phyloP scores from a whole-genome alignment of 2,797 vertebrate species.

The Hippopotamyrus pictus region DNA sequence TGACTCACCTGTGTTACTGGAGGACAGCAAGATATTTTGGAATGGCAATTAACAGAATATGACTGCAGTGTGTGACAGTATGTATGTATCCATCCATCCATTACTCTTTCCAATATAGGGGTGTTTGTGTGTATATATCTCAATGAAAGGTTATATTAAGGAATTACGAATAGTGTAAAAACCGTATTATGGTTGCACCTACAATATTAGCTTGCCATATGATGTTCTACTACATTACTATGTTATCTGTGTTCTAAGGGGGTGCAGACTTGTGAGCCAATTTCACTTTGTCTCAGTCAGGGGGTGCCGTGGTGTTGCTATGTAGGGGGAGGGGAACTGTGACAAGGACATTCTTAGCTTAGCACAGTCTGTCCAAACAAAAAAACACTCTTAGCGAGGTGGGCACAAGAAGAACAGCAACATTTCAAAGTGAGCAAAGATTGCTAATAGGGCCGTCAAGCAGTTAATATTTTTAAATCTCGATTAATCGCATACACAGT shows the following conservation, averaged over 20 bases:
- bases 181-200: neutral
- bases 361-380: neutral
- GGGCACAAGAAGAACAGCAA: neutral
- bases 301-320: neutral
- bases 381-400: neutral
- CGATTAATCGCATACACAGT: neutral
- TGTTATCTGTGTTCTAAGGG: neutral
- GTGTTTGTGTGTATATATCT: neutral
- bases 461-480: neutral
- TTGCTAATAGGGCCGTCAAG: neutral
- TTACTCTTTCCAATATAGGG: neutral
- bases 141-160: neutral
- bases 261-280: neutral
- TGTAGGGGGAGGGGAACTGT: neutral
- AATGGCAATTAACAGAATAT: neutral
- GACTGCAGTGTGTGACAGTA: neutral
- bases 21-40: neutral
- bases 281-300: neutral
- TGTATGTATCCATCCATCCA: neutral
- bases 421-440: neutral
- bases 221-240: neutral
- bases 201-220: neutral
- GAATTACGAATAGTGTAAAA: neutral
- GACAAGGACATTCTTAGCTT: neutral
- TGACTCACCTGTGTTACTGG: conserved; percentile 4